Base-by-base conservation (phyloP, 2,797 vertebrate species). In the Tokudaia muenninki region DNA sequence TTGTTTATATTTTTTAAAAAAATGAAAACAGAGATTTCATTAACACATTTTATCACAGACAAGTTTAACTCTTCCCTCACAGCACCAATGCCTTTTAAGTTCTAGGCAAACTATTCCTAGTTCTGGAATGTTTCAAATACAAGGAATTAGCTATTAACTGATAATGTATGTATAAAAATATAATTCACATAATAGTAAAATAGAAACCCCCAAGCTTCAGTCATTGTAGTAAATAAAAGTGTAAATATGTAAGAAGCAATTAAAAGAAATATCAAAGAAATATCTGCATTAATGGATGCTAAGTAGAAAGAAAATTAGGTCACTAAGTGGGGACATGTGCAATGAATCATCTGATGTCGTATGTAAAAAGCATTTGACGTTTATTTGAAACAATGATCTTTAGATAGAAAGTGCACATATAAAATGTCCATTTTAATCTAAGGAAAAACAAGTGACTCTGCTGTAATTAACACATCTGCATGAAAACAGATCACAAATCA, bases 321-420 rank as follows among this genome's bases (percentile, higher is more conserved):
- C 98, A 98, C 94, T 97, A 97, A 98, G 97, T 97, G 87, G 91
- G 98, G 95, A 96, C 92, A 57, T 87, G 75, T 93, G 90, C 95
- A 97, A 98, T 97, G 96, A 98, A 97, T 97, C 91, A 97, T 95
- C 98, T 97, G 97, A 97, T 98, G 83, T 93, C 97, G 91, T 96
- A 95, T 13, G 57, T 96, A 98, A 97, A 98, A 95, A 97, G 83
- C 59, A 34, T 97, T 98, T 92, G 92, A 44, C 94, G 84, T 92
- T 97, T 97, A 98, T 93, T 98, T 70, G n/a, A 97, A 98, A 97
- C 98, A 98, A 97, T 97, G 74, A 97, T 97, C 98, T 98, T 95
- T 95, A 97, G 98, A 97, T 94, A 91, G 55, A 97, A 98, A 96
- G 90, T 94, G 96, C 88, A 97, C 95, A 98, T 96, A 97, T 92